phyloP scores from a whole-genome alignment of 2,113 vertebrate genomes.

The Mohoua ochrocephala region DNA sequence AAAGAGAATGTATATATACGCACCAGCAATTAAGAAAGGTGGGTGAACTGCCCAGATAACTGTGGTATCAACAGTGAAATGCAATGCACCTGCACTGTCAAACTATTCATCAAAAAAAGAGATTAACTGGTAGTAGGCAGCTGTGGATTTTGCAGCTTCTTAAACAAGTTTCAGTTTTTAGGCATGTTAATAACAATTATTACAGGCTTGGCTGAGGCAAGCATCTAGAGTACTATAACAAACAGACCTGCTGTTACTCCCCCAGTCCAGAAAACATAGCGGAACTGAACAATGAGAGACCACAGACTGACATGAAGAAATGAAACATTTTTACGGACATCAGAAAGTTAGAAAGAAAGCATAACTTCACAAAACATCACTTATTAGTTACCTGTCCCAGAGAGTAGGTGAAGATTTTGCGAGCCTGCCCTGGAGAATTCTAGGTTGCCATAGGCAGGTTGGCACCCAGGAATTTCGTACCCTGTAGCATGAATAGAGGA shows the following conservation, averaged over 20 bases:
- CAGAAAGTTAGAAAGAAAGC: conserved; percentile 58
- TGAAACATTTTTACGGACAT: conserved; percentile 32
- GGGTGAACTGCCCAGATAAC: not conserved
- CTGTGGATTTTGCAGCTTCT: not conserved
- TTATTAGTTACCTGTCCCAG: conserved; percentile 81
- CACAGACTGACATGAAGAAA: not conserved
- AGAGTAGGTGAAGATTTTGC: conserved; percentile 79
- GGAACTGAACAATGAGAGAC: not conserved
- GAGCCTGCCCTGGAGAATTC: conserved; percentile 80
- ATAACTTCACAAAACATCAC: conserved; percentile 63
- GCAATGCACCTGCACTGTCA: not conserved
- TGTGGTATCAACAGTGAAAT: not conserved
- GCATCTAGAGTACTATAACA: not conserved
- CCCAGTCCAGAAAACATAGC: not conserved
- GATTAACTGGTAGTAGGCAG: not conserved
- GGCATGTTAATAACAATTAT: not conserved
- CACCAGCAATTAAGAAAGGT: not conserved
- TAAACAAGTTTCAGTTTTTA: not conserved
- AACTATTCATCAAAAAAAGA: not conserved
- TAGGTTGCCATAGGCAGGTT: conserved; percentile 78
- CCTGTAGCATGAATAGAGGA: conserved; percentile 80
- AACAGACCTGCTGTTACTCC: not conserved
- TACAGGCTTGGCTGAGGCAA: conserved; percentile 26
- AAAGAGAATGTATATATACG: not conserved
- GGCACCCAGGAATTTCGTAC: conserved; percentile 82